Evolutionary conservation across 2,888 invertebrate genomes (phyloP), one percentile per base, ranked within the genome.

Genomic region (Platycheirus rosarum): DNA sequence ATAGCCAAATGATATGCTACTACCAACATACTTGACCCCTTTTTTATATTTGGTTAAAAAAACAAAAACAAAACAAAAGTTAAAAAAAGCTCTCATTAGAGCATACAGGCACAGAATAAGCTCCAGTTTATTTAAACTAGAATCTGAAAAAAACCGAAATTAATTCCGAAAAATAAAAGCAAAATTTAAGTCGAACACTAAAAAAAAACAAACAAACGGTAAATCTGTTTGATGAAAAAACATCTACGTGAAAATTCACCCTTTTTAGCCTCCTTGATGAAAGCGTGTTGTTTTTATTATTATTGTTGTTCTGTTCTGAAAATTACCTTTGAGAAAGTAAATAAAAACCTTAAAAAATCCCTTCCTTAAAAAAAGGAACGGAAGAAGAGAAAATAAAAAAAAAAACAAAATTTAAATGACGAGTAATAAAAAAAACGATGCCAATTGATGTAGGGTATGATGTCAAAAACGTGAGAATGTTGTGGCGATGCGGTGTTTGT

Each of bases 11-110:
- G 37, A 53, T 65, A 37, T 68, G 20, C 66, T 68, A 62, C 68
- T 68, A 77, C 63, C 71, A 62, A 62, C 55, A 71, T 57, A 82
- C 77, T 82, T 82, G 82, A 82, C 77, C 82, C 77, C 76, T 71
- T 82, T 71, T 82, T 73, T 68, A 71, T 73, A 71, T 73, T 68
- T 73, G 68, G 82, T 42, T 73, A 53, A 57, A 75, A 68, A 48
- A 53, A 57, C n/a, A 49, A 13, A 51, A 62, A 18, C 37, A 65
- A 32, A 46, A 42, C 7, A 29, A 29, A 70, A 20, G 1, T 44
- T 18, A 16, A 60, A 44, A 68, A 49, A 68, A 79, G 49, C 65
- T 70, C 37, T 13, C 48, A 42, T 14, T 68, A 26, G 14, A n/a
- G 57, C 23, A 40, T 23, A 13, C 13, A 37, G 26, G 49, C 16